These are phyloP conservation scores for Heterocephalus glaber DNA, from an alignment of 2,113 vertebrate species.

Conservation along the genomic window DNA sequence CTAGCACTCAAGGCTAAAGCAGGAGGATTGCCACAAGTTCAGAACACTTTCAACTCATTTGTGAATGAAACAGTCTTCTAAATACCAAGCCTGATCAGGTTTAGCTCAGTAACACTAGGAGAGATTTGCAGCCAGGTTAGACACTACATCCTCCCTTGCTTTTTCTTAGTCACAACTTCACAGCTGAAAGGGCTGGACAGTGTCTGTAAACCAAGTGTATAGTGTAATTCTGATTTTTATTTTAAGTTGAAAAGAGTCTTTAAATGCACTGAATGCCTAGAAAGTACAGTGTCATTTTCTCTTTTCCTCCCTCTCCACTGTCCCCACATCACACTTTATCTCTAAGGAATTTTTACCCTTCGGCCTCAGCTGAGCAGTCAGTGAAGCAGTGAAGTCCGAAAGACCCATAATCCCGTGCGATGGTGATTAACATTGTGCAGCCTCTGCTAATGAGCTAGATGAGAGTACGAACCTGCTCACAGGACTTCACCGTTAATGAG, in stretches of 20 bases:
- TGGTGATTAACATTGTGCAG: constrained; percentile 50
- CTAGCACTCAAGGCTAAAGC: background rate
- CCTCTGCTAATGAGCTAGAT: constrained; percentile 46
- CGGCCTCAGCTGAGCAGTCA: constrained; percentile 54
- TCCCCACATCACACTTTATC: constrained; percentile 20
- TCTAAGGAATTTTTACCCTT: constrained; percentile 40
- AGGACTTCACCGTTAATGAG: constrained; percentile 30
- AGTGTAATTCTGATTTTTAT: constrained; percentile 30
- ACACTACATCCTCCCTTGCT: background rate
- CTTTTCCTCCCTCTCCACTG: background rate
- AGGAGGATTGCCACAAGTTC: background rate
- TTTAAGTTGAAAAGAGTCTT: constrained; percentile 32
- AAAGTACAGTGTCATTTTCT: background rate
- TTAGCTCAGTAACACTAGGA: background rate
- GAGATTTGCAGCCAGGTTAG: background rate
- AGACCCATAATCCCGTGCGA: constrained; percentile 11
- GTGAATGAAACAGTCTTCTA: background rate
- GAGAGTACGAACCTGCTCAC: background rate
- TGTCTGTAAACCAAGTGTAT: background rate
- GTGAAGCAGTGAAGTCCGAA: constrained; percentile 41
- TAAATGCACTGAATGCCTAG: background rate
- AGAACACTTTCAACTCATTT: background rate
- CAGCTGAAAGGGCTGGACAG: background rate
- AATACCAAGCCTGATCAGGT: background rate
- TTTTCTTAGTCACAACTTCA: background rate